Base-by-base conservation (phyloP, 2,797 vertebrate genomes). In the Peromyscus nudipes region DNA sequence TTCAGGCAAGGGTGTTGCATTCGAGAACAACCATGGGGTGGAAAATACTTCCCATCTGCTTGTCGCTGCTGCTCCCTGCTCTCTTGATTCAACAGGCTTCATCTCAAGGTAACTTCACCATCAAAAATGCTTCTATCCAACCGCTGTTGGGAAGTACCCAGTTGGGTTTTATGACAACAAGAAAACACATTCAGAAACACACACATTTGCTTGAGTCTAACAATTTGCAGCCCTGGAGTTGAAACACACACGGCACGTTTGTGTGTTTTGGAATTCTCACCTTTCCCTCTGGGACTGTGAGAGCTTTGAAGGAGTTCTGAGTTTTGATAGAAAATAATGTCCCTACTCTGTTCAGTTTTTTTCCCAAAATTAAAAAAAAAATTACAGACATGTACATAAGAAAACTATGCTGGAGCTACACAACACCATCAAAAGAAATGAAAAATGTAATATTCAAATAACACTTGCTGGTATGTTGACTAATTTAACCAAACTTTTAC, bases 31-130 rank as follows among this genome's bases (percentile, higher is more conserved):
- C 46, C 87, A 98, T 98, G 97, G 94, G 94, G 71, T 97, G 98
- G 98, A 98, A 98, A 95, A 49, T 82, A 23, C 92, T 98, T 79
- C 97, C 97, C 0, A 0, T 96, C 27, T 89, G 79, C 76, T 57
- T 98, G 83, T 14, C 97, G 91, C 85, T 98, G 84, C 94, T 98
- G 89, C 97, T 98, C 43, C 93, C 98, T 76, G 82, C 96, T 71
- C 85, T 97, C 93, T 92, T 97, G 94, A 82, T 93, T 82, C 98
- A 97, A 89, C 98, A 98, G 95, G 98, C 96, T 88, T 98, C 98
- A 95, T 98, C 98, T 98, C 91, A 98, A 99, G 99, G 99, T 99
- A 99, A 0, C 77, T 95, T 98, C 96, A 85, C 46, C 8, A 29
- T 73, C 46, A 71, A 85, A 97, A 81, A 55, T 10, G 67, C 31